phyloP scores from a whole-genome alignment of 2,888 invertebrate species.

The Watsonalla cultraria region DNA sequence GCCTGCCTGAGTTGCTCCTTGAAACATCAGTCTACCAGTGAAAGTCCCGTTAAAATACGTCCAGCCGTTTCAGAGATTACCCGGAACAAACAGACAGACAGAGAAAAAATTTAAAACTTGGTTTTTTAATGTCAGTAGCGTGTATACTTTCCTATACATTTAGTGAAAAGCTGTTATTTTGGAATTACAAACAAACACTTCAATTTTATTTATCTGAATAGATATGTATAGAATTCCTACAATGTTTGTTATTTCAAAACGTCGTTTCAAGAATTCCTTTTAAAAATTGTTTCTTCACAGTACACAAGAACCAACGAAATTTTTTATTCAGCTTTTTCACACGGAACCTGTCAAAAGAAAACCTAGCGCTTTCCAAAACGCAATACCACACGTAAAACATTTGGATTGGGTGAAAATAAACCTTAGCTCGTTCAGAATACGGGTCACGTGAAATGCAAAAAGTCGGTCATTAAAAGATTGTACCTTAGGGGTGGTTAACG shows the following conservation, averaged over 20 bases:
- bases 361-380: conserved; percentile 24
- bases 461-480: conserved; percentile 36
- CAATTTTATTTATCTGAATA: too few species aligned
- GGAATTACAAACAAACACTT: too few species aligned
- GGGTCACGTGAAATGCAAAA: conserved; percentile 28
- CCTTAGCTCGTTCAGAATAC: conserved; percentile 30
- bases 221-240: too few species aligned
- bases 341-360: conserved; percentile 46
- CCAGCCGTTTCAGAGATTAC: too few species aligned
- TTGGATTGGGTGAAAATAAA: conserved; percentile 27
- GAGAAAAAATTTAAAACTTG: too few species aligned
- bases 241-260: neutral
- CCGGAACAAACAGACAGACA: too few species aligned
- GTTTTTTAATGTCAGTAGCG: too few species aligned
- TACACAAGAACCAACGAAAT: conserved; percentile 34
- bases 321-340: conserved; percentile 32
- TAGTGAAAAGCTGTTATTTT: too few species aligned
- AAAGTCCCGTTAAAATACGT: too few species aligned
- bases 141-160: too few species aligned
- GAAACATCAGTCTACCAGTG: too few species aligned
- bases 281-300: conserved; percentile 5
- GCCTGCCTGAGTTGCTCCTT: too few species aligned
- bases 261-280: neutral
- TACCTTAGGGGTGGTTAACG: conserved; percentile 4
- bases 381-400: conserved; percentile 8